phyloP scores from a whole-genome alignment of 2,113 vertebrate species.

The Cyphomyrus plagiostoma region DNA sequence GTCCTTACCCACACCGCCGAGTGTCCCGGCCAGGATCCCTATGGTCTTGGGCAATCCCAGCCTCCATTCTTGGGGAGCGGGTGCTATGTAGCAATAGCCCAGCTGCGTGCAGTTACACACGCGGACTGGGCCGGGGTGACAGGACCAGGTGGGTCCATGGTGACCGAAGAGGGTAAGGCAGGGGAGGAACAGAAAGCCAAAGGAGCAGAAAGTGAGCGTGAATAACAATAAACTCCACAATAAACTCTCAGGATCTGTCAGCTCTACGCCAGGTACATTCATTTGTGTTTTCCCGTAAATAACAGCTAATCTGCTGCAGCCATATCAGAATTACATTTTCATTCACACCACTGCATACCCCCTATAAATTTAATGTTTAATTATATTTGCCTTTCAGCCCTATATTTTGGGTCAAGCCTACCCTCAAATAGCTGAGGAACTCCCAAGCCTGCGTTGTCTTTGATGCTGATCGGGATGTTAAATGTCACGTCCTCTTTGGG shows the following conservation, averaged over 20 bases:
- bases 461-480: slow-evolving; percentile 47
- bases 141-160: not conserved
- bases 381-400: not conserved
- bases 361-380: not conserved
- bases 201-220: not conserved
- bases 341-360: not conserved
- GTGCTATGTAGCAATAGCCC: slow-evolving; percentile 58
- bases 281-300: not conserved
- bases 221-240: not conserved
- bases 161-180: not conserved
- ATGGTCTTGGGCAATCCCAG: slow-evolving; percentile 41
- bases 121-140: slow-evolving; percentile 42
- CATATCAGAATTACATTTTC: not conserved
- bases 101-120: slow-evolving; percentile 67
- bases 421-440: slow-evolving; percentile 48
- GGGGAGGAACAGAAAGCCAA: not conserved
- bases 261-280: not conserved
- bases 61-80: not conserved
- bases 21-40: slow-evolving; percentile 50
- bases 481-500: slow-evolving; percentile 46
- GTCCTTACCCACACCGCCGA: slow-evolving; percentile 57
- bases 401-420: slow-evolving; percentile 33
- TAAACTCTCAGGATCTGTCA: not conserved
- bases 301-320: not conserved
- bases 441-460: slow-evolving; percentile 56